Percentiles rank a stretch among this genome's conserved stretches.
Evolutionary conservation across 2,888 invertebrate genomes (phyloP).

Genomic region (Sphaerophoria taeniata): DNA sequence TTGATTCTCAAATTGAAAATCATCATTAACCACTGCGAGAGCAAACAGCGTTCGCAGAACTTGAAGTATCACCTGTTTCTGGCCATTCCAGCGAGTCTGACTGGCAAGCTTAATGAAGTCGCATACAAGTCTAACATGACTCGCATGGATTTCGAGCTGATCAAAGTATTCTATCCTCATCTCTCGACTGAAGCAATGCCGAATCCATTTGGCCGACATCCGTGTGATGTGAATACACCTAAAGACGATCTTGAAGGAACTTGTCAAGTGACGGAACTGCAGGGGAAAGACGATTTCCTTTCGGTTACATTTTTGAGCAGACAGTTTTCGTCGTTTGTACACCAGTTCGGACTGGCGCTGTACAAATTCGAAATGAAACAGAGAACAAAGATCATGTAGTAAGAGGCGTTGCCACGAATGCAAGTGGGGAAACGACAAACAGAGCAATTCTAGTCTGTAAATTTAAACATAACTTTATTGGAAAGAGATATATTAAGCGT

Average conservation of each 20-base stretch:
- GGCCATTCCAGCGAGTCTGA: slow-evolving; percentile 88
- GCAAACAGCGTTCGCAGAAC: slow-evolving; percentile 84
- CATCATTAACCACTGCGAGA: slow-evolving; percentile 85
- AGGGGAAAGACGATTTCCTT: slow-evolving; percentile 63
- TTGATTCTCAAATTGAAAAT: slow-evolving; percentile 85
- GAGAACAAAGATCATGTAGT: no score
- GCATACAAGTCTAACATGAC: slow-evolving; percentile 80
- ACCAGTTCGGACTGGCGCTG: slow-evolving; percentile 55
- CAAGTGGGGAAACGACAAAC: no score
- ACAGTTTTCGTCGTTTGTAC: slow-evolving; percentile 82
- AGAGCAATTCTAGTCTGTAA: no score
- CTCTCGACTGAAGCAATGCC: slow-evolving; percentile 90
- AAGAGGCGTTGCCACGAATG: no score
- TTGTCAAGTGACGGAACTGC: slow-evolving; percentile 77
- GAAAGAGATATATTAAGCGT: no score
- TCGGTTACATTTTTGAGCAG: slow-evolving; percentile 78
- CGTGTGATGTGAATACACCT: slow-evolving; percentile 80
- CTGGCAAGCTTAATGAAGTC: slow-evolving; percentile 84
- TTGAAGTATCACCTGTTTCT: slow-evolving; percentile 87
- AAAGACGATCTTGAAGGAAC: slow-evolving; percentile 79
- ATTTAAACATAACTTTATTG: no score
- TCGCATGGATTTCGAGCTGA: slow-evolving; percentile 83
- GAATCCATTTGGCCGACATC: slow-evolving; percentile 83
- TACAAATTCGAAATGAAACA: no score
- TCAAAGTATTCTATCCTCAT: slow-evolving; percentile 89